These are phyloP conservation scores for Melanostoma mellinum DNA, from an alignment of 2,888 invertebrate genomes.

Conservation along the genomic window DNA sequence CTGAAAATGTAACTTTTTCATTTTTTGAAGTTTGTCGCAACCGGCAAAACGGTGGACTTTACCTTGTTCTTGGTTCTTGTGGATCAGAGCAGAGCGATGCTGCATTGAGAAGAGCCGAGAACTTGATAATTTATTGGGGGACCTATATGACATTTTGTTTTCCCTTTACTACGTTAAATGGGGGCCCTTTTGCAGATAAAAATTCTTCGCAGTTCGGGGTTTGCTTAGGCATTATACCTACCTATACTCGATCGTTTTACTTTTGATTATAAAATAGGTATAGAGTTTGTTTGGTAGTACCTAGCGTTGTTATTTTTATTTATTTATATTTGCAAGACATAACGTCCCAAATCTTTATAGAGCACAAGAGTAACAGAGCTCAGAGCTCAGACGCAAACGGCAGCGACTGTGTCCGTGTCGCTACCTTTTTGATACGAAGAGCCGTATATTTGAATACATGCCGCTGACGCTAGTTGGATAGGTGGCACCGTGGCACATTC, in stretches of 20 bases:
- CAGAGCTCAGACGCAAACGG: constrained; percentile 38
- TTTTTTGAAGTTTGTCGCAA: constrained; percentile 67
- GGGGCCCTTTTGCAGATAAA: constrained; percentile 66
- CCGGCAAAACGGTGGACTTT: constrained; percentile 65
- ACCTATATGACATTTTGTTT: constrained; percentile 80
- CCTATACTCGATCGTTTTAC: constrained; percentile 62
- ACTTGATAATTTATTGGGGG: constrained; percentile 80
- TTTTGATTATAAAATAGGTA: constrained; percentile 70
- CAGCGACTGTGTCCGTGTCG: constrained; percentile 20
- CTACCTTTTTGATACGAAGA: constrained; percentile 52
- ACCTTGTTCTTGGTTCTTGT: constrained; percentile 57
- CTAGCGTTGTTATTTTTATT: constrained; percentile 73
- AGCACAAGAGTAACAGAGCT: not conserved
- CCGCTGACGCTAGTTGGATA: constrained; percentile 28
- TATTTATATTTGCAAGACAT: constrained; percentile 76
- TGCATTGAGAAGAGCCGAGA: constrained; percentile 72
- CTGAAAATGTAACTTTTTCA: constrained; percentile 47
- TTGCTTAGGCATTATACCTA: too few species aligned
- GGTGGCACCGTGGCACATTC: constrained; percentile 28
- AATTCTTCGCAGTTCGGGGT: constrained; percentile 42
- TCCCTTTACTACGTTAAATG: constrained; percentile 69
- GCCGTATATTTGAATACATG: constrained; percentile 49
- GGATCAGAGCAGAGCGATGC: not conserved
- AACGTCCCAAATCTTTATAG: constrained; percentile 53
- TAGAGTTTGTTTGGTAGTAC: not conserved